Evolutionary conservation across 35 echinoderm and acorn worm genomes (phyloP).

Genomic region (Apostichopus japonicus): DNA sequence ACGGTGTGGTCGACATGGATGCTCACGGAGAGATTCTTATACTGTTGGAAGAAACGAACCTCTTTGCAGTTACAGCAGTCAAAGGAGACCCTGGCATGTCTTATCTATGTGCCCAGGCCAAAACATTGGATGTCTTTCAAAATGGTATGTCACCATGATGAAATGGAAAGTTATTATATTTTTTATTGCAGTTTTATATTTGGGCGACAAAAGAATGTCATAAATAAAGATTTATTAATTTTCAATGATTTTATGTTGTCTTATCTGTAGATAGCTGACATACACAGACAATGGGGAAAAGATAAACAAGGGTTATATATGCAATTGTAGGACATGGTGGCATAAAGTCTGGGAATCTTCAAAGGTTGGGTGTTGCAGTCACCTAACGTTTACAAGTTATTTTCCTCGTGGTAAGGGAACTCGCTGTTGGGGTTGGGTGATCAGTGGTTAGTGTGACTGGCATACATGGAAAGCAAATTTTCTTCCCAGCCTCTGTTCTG

Average conservation of each 20-base stretch:
- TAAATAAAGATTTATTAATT: too few species aligned
- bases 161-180: not conserved
- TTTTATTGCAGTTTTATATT: not conserved
- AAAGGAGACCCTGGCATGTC: constrained; percentile 79
- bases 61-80: constrained; percentile 84
- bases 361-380: too few species aligned
- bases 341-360: too few species aligned
- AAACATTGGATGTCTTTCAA: constrained; percentile 67
- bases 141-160: constrained; percentile 64
- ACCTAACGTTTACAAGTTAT: too few species aligned
- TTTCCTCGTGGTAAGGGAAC: too few species aligned
- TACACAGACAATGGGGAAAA: not conserved
- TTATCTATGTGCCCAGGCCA: constrained; percentile 82
- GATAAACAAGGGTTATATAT: too few species aligned
- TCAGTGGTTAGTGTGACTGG: too few species aligned
- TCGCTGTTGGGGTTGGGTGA: too few species aligned
- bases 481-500: too few species aligned
- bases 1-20: not conserved
- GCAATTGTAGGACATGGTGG: too few species aligned
- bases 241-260: not conserved
- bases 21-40: constrained; percentile 82
- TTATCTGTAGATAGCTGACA: not conserved
- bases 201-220: too few species aligned
- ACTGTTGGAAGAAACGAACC: constrained; percentile 73
- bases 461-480: too few species aligned